These are phyloP conservation scores for Drosophila dives DNA, from an alignment of 2,888 invertebrate genomes.

Conservation along the genomic window DNA sequence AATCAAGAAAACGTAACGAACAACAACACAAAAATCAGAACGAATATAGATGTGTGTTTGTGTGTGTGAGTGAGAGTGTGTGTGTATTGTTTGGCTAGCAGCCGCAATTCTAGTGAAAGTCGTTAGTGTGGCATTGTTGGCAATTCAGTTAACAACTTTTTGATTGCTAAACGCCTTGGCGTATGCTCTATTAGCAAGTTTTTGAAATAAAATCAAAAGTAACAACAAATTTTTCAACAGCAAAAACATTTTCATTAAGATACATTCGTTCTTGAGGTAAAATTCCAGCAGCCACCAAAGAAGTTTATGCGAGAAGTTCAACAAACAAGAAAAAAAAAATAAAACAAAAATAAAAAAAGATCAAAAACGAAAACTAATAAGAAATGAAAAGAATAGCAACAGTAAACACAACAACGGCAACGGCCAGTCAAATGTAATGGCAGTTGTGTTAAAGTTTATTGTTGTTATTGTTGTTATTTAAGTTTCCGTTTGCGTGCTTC, in stretches of 20 bases:
- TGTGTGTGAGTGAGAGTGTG: conserved; percentile 8
- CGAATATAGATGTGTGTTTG: conserved; percentile 14
- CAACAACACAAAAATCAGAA: conserved; percentile 33
- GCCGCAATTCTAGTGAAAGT: conserved; percentile 59
- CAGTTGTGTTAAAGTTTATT: conserved; percentile 55
- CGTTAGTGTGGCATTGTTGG: conserved; percentile 55
- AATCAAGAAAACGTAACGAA: conserved; percentile 37
- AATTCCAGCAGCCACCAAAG: conserved; percentile 56
- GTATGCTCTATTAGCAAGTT: conserved; percentile 54
- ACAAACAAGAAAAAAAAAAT: conserved; percentile 29
- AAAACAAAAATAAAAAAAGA: conserved; percentile 15
- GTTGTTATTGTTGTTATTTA: conserved; percentile 38
- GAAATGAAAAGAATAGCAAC: conserved; percentile 41
- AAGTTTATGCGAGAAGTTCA: conserved; percentile 75
- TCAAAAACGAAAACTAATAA: conserved; percentile 6
- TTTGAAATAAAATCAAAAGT: conserved; percentile 52
- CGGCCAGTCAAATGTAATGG: conserved; percentile 70
- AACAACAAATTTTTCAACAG: conserved; percentile 42
- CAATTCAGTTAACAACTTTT: conserved; percentile 65
- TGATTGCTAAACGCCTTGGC: conserved; percentile 59
- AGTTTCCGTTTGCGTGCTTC: conserved; percentile 64
- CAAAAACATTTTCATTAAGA: conserved; percentile 74
- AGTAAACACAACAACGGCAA: conserved; percentile 32
- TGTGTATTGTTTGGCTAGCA: conserved; percentile 52
- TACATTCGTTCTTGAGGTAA: conserved; percentile 65